A percentile compares a stretch with the other conserved stretches of the same genome.
phyloP scores from a whole-genome alignment of 1,140 invertebrate species.

The Chrysoperla carnea region DNA sequence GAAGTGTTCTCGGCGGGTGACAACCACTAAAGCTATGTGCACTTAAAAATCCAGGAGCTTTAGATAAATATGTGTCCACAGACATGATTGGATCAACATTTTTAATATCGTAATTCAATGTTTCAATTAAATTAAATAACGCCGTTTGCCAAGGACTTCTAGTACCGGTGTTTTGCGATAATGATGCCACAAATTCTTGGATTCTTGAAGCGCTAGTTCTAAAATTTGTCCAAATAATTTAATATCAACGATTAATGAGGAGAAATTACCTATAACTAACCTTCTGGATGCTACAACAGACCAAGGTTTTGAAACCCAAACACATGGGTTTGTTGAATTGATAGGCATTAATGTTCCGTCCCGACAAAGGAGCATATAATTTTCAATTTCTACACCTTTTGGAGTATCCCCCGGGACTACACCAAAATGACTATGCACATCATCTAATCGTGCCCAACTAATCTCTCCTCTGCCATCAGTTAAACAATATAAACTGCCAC shows the following conservation, averaged over 20 bases:
- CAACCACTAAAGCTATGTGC: conserved; percentile 43
- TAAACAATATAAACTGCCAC: conserved; percentile 62
- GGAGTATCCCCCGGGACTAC: conserved; percentile 25
- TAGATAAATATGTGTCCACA: conserved; percentile 35
- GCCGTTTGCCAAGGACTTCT: conserved; percentile 28
- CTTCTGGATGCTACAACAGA: conserved; percentile 41
- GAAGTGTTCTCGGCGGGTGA: conserved; percentile 37
- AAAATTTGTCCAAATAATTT: conserved; percentile 4
- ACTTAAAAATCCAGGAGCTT: conserved; percentile 33
- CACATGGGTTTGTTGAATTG: conserved; percentile 36
- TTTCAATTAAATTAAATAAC: conserved; percentile 33
- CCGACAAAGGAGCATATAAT: conserved; percentile 59
- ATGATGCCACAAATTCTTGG: conserved; percentile 25
- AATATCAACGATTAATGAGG: no score
- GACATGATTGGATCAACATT: conserved; percentile 27
- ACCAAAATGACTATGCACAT: conserved; percentile 42
- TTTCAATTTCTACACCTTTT: conserved; percentile 7
- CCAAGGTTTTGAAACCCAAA: conserved; percentile 65
- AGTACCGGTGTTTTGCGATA: conserved; percentile 17
- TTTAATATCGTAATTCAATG: conserved; percentile 22
- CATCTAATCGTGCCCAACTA: conserved; percentile 55
- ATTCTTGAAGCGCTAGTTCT: conserved; percentile 36
- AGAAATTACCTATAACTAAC: conserved; percentile 14
- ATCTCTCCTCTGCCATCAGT: conserved; percentile 57
- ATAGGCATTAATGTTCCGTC: conserved; percentile 52